Conservation (phyloP, 1,140 invertebrate genomes). For the Cydia amplana region DNA sequence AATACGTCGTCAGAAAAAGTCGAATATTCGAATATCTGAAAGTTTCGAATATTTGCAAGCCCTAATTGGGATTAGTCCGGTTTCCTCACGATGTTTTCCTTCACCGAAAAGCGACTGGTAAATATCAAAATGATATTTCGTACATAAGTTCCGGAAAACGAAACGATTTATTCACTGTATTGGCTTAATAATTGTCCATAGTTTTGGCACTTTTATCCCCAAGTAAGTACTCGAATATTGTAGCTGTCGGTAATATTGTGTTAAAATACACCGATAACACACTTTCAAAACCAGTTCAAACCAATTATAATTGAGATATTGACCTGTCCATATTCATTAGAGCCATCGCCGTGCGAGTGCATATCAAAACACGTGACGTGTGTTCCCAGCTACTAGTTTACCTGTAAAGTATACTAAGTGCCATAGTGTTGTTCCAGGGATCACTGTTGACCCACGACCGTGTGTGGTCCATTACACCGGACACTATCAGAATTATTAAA, state of each 20-base stretch:
- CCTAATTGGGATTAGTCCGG: too few relatives aligned
- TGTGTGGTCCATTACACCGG: conserved; percentile 67
- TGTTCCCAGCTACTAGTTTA: conserved; percentile 66
- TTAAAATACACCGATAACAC: background rate
- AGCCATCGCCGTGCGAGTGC: background rate
- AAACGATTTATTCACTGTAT: too few relatives aligned
- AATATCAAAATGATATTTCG: too few relatives aligned
- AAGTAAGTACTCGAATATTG: too few relatives aligned
- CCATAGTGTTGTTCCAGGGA: conserved; percentile 72
- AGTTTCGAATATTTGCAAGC: too few relatives aligned
- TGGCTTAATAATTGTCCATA: too few relatives aligned
- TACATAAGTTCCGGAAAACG: too few relatives aligned
- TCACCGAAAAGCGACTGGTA: too few relatives aligned
- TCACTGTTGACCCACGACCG: conserved; percentile 65
- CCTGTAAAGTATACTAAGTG: conserved; percentile 74
- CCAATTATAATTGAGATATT: conserved; percentile 19
- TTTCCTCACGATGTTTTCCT: too few relatives aligned
- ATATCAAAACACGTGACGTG: conserved; percentile 51
- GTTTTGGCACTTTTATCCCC: too few relatives aligned
- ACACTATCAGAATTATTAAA: conserved; percentile 41
- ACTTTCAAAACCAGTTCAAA: background rate
- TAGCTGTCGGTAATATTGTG: background rate
- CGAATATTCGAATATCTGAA: too few relatives aligned
- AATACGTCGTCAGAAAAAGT: too few relatives aligned
- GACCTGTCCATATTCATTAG: conserved; percentile 30